These are phyloP conservation scores for Acanthoscelides obtectus DNA, from an alignment of 2,888 invertebrate species.

Conservation along the genomic window DNA sequence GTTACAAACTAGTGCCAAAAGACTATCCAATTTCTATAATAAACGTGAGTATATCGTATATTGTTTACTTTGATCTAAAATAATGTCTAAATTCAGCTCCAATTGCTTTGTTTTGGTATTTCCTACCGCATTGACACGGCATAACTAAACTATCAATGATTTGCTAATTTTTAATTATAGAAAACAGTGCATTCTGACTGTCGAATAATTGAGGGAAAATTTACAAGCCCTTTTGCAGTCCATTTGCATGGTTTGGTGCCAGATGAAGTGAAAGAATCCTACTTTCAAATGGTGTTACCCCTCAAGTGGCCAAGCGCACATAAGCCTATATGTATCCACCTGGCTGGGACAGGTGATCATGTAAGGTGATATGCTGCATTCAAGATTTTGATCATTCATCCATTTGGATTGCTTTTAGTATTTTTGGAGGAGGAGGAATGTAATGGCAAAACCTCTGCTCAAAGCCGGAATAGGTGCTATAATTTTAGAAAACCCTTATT, in stretches of 20 bases:
- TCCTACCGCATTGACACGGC: too few relatives aligned
- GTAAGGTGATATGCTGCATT: constrained; percentile 49
- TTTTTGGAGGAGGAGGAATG: constrained; percentile 83
- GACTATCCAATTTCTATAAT: constrained; percentile 84
- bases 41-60: constrained; percentile 56
- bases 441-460: constrained; percentile 87
- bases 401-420: constrained; percentile 54
- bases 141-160: too few relatives aligned
- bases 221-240: constrained; percentile 76
- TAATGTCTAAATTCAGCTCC: background rate
- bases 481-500: constrained; percentile 95
- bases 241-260: constrained; percentile 85
- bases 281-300: constrained; percentile 82
- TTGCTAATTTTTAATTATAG: constrained; percentile 44
- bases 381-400: constrained; percentile 7
- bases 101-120: constrained; percentile 9
- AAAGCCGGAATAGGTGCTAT: constrained; percentile 92
- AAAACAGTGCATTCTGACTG: constrained; percentile 71
- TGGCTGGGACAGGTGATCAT: constrained; percentile 98
- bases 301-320: constrained; percentile 66
- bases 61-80: background rate
- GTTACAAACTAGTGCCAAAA: constrained; percentile 72
- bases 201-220: constrained; percentile 79
- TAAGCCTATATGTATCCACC: constrained; percentile 86
- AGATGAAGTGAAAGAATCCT: constrained; percentile 73